Conservation (phyloP, 2,113 vertebrate species). For the Trichechus manatus region DNA sequence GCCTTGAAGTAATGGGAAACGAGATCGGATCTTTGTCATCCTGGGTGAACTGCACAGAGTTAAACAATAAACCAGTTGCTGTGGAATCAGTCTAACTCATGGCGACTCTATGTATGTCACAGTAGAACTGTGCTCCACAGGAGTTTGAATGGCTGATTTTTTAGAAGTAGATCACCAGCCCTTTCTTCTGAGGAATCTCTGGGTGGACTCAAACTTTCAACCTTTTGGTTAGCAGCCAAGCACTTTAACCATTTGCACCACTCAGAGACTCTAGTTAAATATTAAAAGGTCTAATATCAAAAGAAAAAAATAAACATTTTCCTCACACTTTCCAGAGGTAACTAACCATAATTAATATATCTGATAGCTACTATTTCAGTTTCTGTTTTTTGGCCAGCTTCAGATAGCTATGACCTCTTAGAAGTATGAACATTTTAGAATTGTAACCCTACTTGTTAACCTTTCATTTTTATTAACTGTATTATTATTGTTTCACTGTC, state of each 20-base stretch:
- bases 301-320: background rate
- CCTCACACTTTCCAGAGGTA: background rate
- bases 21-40: background rate
- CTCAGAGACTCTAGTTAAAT: background rate
- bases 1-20: background rate
- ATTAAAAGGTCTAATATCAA: constrained; percentile 2
- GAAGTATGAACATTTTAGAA: background rate
- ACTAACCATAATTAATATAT: background rate
- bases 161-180: background rate
- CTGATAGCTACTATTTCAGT: background rate
- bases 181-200: background rate
- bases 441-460: background rate
- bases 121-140: background rate
- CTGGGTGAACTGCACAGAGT: background rate
- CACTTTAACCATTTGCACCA: too few relatives aligned
- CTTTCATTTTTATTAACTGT: background rate
- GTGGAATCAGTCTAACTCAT: background rate
- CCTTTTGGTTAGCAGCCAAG: too few relatives aligned
- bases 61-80: background rate
- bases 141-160: background rate
- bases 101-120: background rate
- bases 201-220: too few relatives aligned
- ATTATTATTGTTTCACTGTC: constrained; percentile 16
- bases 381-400: constrained; percentile 1
- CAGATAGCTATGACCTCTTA: background rate